Conservation (phyloP, 2,797 vertebrate genomes). For the Masticophis lateralis region DNA sequence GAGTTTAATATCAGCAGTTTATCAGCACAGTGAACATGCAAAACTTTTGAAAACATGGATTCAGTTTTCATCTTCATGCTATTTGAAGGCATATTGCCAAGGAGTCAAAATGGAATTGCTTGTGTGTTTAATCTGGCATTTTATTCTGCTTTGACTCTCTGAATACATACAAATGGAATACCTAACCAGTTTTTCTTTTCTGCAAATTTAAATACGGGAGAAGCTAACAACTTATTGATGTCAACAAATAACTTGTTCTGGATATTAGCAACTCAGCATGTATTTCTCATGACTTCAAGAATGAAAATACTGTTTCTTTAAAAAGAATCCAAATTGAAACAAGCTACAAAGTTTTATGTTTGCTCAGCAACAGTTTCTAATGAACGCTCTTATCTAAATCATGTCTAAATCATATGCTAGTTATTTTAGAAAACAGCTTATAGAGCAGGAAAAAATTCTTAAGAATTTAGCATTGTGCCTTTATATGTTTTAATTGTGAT, state of each 20-base stretch:
- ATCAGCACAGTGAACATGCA: neutral
- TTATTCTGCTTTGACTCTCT: neutral
- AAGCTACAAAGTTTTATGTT: neutral
- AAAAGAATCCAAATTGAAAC: neutral
- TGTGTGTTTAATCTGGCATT: neutral
- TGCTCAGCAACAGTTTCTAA: slow-evolving; percentile 7
- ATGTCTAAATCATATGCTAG: slow-evolving; percentile 5
- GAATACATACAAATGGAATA: neutral
- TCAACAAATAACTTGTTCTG: slow-evolving; percentile 1
- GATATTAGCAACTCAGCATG: neutral
- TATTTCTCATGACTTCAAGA: neutral
- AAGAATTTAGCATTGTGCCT: neutral
- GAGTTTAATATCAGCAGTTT: neutral
- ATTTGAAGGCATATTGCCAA: neutral
- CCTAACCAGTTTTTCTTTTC: neutral
- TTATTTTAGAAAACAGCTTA: neutral
- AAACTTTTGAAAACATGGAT: neutral
- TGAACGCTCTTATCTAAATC: neutral
- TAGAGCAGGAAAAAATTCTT: neutral
- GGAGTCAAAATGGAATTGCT: neutral
- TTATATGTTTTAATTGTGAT: neutral
- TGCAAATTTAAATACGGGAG: neutral
- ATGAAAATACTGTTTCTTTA: neutral
- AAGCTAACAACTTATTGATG: neutral
- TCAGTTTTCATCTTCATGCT: neutral